Base-by-base conservation (phyloP, 2,113 vertebrate species). In the Oreochromis aureus region DNA sequence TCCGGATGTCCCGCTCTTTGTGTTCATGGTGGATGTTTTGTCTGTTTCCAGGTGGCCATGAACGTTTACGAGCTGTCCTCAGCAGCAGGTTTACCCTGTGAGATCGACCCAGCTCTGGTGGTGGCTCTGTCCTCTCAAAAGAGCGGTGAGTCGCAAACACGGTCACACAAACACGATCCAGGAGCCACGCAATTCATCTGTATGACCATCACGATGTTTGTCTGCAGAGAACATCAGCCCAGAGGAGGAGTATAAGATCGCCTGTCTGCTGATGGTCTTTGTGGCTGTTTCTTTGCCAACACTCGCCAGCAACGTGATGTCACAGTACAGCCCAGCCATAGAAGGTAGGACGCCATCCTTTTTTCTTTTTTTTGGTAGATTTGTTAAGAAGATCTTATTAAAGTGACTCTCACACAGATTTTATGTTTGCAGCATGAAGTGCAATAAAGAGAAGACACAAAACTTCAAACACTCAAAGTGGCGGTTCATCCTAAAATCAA, bases 191-290 rank as follows among this genome's bases (percentile, higher is more conserved):
- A 36, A 2, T 6, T 1, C 5, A n/a, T 9, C 19, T 80, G 34
- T 56, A 2, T 56, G 58, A 80, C 24, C 81, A 2, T 55, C 6
- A 3, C 12, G 3, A 15, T 79, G 11, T 81, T 44, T 78, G 27
- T 86, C 24, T 86, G 46, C 92, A 99, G 99, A 99, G 94, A 99
- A 99, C 89, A 99, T 99, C 94, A 99, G 99, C 94, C 99, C 98
- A 56, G 99, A 99, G 96, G 99, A 99, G 94, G 99, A 99, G 94
- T 99, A 99, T 86, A 99, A 99, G 96, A 99, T 99, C 54, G 99
- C 99, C 92, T 99, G 99, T 86, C 97, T 99, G 92, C 96, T 99
- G 76, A 99, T 99, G 99, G 99, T 99, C 88, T 99, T 99, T 24
- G 99, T 99, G 93, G 99, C 99, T 2, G 99, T 99, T 80, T 99